Evolutionary conservation across 2,797 vertebrate genomes (phyloP).

Genomic region (Lithobates sylvaticus): DNA sequence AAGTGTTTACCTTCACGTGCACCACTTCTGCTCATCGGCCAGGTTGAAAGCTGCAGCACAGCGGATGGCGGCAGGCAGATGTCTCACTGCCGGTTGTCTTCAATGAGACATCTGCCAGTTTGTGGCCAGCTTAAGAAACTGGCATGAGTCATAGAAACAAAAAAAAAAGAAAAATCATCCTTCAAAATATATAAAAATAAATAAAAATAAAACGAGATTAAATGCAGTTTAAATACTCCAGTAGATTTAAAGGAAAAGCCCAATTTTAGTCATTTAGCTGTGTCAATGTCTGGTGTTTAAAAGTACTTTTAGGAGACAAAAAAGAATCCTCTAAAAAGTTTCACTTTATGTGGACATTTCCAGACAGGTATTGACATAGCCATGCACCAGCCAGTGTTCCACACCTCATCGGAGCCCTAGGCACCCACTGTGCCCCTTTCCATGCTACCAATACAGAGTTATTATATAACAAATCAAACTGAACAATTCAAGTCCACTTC

Average conservation of each 20-base stretch:
- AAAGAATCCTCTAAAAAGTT: no score
- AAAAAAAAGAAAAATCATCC: neutral
- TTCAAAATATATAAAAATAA: neutral
- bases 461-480: neutral
- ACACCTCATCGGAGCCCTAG: no score
- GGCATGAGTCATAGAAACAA: neutral
- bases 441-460: neutral
- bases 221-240: neutral
- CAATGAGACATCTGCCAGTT: neutral
- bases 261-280: neutral
- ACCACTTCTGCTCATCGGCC: neutral
- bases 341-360: no score
- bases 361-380: no score
- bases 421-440: no score
- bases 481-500: neutral
- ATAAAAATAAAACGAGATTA: neutral
- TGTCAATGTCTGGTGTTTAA: no score
- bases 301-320: no score
- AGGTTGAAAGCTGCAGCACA: neutral
- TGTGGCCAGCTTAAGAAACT: neutral
- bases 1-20: neutral
- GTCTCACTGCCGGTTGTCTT: neutral
- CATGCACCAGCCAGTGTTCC: no score
- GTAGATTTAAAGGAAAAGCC: neutral
- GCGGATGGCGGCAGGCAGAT: neutral